These are phyloP conservation scores for Ochropleura leucogaster DNA, from an alignment of 2,888 invertebrate species.

Conservation along the genomic window DNA sequence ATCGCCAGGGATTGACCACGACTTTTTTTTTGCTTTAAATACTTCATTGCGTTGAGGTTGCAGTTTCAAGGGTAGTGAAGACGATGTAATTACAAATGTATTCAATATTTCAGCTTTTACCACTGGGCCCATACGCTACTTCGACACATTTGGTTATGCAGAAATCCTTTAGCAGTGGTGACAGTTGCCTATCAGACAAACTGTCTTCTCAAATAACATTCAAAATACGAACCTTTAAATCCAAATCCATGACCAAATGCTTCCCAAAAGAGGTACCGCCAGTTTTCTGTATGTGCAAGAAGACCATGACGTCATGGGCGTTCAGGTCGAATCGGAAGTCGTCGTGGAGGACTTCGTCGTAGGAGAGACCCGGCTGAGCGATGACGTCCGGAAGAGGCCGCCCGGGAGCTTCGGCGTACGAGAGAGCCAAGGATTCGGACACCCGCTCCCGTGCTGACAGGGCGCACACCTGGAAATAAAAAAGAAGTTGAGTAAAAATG, in stretches of 20 bases:
- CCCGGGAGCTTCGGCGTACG: slow-evolving; percentile 89
- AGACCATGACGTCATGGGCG: slow-evolving; percentile 99
- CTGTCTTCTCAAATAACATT: not conserved
- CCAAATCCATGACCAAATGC: slow-evolving; percentile 98
- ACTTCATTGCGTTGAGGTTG: not conserved
- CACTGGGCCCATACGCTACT: too few relatives aligned
- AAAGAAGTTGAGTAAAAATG: not conserved
- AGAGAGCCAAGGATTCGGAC: slow-evolving; percentile 88
- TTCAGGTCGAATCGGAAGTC: slow-evolving; percentile 97
- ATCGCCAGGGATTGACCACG: not conserved
- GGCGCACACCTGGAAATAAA: slow-evolving; percentile 92
- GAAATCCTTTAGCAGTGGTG: not conserved
- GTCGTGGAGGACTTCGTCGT: slow-evolving; percentile 96
- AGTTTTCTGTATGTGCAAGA: slow-evolving; percentile 99
- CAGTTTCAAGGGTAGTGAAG: not conserved
- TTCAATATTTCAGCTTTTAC: not conserved
- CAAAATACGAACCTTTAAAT: slow-evolving; percentile 91
- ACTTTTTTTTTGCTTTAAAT: not conserved
- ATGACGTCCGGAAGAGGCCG: slow-evolving; percentile 88
- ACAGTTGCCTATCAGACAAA: not conserved
- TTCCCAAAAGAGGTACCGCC: slow-evolving; percentile 99
- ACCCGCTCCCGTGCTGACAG: slow-evolving; percentile 92
- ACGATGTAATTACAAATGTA: not conserved
- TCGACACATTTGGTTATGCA: not conserved
- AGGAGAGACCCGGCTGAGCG: slow-evolving; percentile 93